Percentiles rank a stretch among this genome's conserved stretches.
Conservation (phyloP, 1,140 invertebrate species). For the Metopolophium dirhodum region DNA sequence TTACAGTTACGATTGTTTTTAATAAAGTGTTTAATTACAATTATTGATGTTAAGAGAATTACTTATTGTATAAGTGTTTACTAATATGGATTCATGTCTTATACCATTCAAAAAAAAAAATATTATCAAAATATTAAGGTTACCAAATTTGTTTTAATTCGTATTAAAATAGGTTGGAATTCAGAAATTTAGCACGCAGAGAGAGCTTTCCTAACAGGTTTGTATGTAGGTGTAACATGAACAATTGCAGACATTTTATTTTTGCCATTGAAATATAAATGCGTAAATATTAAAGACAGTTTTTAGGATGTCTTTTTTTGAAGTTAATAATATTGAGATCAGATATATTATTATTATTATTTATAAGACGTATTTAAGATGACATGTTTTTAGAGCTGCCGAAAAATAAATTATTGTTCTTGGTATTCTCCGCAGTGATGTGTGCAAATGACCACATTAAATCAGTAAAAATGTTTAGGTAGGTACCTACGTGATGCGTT, state of each 20-base stretch:
- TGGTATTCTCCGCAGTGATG: not conserved
- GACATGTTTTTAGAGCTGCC: not conserved
- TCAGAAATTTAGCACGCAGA: too few relatives aligned
- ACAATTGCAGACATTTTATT: not conserved
- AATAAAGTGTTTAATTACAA: too few relatives aligned
- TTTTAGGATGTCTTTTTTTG: not conserved
- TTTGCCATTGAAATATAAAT: not conserved
- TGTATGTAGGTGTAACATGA: not conserved
- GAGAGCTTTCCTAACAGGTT: too few relatives aligned
- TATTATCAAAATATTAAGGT: too few relatives aligned
- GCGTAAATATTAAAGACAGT: not conserved
- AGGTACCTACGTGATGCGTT: not conserved
- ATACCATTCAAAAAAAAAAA: too few relatives aligned
- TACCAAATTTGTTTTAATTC: too few relatives aligned
- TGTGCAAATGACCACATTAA: not conserved
- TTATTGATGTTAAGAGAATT: too few relatives aligned
- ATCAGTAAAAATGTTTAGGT: not conserved
- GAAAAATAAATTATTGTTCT: not conserved
- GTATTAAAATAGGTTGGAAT: too few relatives aligned
- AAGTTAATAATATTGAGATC: not conserved
- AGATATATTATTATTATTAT: not conserved
- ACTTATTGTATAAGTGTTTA: too few relatives aligned
- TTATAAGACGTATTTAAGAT: not conserved
- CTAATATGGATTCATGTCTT: too few relatives aligned
- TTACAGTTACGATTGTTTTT: too few relatives aligned